Percentiles rank a stretch among this genome's conserved stretches.
phyloP scores from a whole-genome alignment of 1,140 invertebrate species.

The Drosophila sp. region DNA sequence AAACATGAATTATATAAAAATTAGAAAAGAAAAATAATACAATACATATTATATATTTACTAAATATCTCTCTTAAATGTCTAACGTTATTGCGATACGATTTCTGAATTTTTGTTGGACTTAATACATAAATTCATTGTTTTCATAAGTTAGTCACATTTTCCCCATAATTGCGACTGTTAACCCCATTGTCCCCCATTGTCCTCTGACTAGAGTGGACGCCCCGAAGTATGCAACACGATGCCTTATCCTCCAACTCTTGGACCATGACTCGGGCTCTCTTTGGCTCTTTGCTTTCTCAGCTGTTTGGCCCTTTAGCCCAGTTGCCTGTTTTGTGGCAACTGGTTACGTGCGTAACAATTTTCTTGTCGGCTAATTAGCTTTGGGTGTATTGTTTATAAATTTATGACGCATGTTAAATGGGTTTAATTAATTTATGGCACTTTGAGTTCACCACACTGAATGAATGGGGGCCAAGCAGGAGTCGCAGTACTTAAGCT shows the following conservation, averaged over 20 bases:
- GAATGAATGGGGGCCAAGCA: constrained; percentile 32
- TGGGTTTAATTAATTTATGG: constrained; percentile 82
- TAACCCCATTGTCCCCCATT: constrained; percentile 43
- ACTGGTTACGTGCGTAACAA: constrained; percentile 58
- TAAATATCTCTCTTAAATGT: too few species aligned
- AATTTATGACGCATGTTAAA: constrained; percentile 82
- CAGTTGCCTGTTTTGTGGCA: too few species aligned
- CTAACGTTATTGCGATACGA: too few species aligned
- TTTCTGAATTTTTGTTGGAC: too few species aligned
- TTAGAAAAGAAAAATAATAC: too few species aligned
- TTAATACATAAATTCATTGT: too few species aligned
- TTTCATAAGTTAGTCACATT: too few species aligned
- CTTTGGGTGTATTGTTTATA: constrained; percentile 81
- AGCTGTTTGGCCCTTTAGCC: constrained; percentile 27
- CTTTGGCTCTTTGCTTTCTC: constrained; percentile 6
- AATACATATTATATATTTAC: too few species aligned
- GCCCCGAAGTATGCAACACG: constrained; percentile 48
- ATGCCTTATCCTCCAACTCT: constrained; percentile 49
- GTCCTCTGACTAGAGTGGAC: constrained; percentile 6
- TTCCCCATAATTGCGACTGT: neutral
- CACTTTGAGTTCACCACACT: constrained; percentile 54
- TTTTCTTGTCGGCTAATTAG: constrained; percentile 81
- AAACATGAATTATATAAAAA: too few species aligned
- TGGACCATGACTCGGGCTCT: constrained; percentile 37
- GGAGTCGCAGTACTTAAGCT: constrained; percentile 52